These are phyloP conservation scores for Otolemur garnettii DNA, from an alignment of 2,113 vertebrate genomes.

Conservation along the genomic window DNA sequence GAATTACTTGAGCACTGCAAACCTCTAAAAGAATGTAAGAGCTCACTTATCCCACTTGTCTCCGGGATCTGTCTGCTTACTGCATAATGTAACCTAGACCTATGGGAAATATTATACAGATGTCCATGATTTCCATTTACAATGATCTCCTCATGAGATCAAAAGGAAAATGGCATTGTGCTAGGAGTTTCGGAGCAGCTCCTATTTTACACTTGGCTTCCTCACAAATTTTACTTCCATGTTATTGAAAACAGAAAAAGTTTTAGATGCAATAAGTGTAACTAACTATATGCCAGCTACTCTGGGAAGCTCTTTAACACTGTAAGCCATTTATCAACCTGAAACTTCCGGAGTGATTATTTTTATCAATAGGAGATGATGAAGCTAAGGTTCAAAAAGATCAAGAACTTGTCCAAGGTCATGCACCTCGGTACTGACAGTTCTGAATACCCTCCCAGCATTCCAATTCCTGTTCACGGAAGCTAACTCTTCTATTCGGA, in stretches of 20 bases:
- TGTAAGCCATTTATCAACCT: neutral
- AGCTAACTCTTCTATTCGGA: neutral
- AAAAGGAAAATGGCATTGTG: neutral
- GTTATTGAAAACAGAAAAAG: neutral
- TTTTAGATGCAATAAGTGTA: neutral
- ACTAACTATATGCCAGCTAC: neutral
- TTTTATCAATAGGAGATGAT: neutral
- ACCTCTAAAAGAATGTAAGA: neutral
- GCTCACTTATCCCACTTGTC: neutral
- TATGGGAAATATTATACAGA: neutral
- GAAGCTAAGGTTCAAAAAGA: constrained; percentile 3
- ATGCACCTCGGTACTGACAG: neutral
- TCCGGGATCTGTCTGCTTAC: neutral
- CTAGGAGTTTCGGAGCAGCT: neutral
- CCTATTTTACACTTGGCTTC: constrained; percentile 19
- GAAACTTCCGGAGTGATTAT: neutral
- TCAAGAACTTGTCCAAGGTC: neutral
- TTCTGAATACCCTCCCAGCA: neutral
- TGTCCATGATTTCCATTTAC: neutral
- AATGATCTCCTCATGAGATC: neutral
- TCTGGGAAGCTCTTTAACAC: neutral
- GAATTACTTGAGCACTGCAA: constrained; percentile 8
- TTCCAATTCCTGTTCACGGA: neutral
- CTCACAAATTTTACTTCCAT: constrained; percentile 29
- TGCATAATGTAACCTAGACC: neutral